phyloP scores from a whole-genome alignment of 2,113 vertebrate genomes.

The Gobius niger region DNA sequence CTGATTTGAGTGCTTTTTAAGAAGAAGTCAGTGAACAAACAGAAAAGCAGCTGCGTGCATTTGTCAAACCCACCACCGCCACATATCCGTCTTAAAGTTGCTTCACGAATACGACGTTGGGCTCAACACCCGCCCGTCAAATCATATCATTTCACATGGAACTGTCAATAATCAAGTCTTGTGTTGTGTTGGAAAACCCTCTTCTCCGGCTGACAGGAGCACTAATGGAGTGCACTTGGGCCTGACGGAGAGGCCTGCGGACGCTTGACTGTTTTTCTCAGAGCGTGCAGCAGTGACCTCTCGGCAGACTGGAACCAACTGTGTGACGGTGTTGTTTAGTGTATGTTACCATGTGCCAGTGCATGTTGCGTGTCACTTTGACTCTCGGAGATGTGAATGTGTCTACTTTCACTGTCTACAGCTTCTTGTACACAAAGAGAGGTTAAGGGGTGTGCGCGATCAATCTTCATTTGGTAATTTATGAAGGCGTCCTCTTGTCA shows the following conservation, averaged over 20 bases:
- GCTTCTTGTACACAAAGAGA: conserved; percentile 54
- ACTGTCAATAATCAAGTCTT: neutral
- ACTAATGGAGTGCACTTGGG: conserved; percentile 60
- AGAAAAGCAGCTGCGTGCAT: no score
- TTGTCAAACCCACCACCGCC: no score
- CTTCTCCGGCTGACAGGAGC: conserved; percentile 48
- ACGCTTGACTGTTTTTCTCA: conserved; percentile 55
- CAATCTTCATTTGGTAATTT: conserved; percentile 83
- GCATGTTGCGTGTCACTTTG: conserved; percentile 7
- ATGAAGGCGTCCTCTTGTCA: conserved; percentile 76
- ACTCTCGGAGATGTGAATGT: neutral
- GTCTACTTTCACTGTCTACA: neutral
- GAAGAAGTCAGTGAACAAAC: neutral
- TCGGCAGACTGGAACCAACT: conserved; percentile 38
- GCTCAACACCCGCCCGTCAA: no score
- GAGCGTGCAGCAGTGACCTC: conserved; percentile 45
- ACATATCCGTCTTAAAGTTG: no score
- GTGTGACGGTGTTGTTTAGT: conserved; percentile 10
- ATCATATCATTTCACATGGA: no score
- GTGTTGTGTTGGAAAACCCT: conserved; percentile 25
- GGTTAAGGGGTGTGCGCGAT: conserved; percentile 59
- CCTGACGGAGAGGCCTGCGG: conserved; percentile 49
- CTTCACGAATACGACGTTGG: no score
- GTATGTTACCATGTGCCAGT: neutral
- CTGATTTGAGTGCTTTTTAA: conserved; percentile 66